Evolutionary conservation across 2,113 vertebrate species (phyloP).

Genomic region (Muscicapa adusta): DNA sequence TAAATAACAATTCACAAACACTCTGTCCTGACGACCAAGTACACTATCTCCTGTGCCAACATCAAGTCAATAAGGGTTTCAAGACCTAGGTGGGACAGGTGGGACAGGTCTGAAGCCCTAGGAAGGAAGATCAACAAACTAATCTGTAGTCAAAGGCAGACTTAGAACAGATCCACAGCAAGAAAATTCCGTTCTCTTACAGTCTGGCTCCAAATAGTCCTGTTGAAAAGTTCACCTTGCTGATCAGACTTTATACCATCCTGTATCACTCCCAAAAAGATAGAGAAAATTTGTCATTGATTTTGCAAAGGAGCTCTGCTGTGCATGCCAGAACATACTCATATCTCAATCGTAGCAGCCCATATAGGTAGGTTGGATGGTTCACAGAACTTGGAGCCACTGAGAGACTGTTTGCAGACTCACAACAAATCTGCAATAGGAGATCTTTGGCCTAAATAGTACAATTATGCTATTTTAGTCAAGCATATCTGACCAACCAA

Average conservation of each 20-base stretch:
- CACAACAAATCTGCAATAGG: neutral
- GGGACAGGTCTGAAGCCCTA: neutral
- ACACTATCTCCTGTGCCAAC: neutral
- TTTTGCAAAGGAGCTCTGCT: neutral
- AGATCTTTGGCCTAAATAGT: neutral
- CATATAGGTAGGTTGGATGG: rapidly evolving
- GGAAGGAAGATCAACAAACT: neutral
- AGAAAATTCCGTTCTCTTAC: neutral
- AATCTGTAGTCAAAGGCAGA: neutral
- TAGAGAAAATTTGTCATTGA: neutral
- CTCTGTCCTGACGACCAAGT: neutral
- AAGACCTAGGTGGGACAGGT: neutral
- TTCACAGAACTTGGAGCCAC: neutral
- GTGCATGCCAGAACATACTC: neutral
- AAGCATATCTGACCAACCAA: rapidly evolving
- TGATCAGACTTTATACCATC: neutral
- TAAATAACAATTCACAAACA: neutral
- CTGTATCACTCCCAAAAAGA: neutral
- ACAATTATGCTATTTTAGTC: neutral
- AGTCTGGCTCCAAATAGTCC: neutral
- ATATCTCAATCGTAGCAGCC: neutral
- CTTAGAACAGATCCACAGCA: neutral
- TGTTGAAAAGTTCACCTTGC: neutral
- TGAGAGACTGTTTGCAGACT: neutral
- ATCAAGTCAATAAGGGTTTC: neutral